Conservation (phyloP, 2,888 invertebrate species). For the Chesias legatella region DNA sequence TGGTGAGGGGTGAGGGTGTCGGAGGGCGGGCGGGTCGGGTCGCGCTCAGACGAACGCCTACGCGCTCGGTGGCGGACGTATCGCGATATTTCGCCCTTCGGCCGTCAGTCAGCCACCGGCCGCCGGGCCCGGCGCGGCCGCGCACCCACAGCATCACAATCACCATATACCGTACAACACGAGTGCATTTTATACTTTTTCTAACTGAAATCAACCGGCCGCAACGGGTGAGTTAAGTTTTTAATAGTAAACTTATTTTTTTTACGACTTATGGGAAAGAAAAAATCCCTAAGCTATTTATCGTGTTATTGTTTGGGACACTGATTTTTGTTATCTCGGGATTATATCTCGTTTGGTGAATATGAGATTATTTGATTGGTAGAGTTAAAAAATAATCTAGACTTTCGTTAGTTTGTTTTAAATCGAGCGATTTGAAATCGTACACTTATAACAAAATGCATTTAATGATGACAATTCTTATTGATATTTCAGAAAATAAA, state of each 20-base stretch:
- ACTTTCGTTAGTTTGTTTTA: no score
- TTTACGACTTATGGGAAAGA: background rate
- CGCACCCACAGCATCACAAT: slow-evolving; percentile 33
- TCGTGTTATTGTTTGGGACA: no score
- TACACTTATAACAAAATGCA: no score
- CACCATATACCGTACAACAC: slow-evolving; percentile 9
- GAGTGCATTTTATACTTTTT: slow-evolving; percentile 35
- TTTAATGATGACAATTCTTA: no score
- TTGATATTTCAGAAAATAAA: no score
- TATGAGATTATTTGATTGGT: no score
- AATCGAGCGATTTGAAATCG: no score
- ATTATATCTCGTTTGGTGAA: no score
- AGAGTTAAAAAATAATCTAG: no score
- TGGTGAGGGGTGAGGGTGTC: slow-evolving; percentile 25
- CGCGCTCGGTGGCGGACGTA: slow-evolving; percentile 68
- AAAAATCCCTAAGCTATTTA: no score
- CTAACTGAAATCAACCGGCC: slow-evolving; percentile 23
- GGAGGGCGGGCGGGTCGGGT: slow-evolving; percentile 29
- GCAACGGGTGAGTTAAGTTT: slow-evolving; percentile 34
- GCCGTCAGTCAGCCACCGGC: slow-evolving; percentile 72
- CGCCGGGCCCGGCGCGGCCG: slow-evolving; percentile 75
- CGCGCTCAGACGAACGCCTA: slow-evolving; percentile 64
- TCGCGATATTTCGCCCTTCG: slow-evolving; percentile 38
- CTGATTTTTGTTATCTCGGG: no score
- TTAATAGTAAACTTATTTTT: background rate